These are phyloP conservation scores for Plotosus lineatus DNA, from an alignment of 2,113 vertebrate species.

Conservation along the genomic window DNA sequence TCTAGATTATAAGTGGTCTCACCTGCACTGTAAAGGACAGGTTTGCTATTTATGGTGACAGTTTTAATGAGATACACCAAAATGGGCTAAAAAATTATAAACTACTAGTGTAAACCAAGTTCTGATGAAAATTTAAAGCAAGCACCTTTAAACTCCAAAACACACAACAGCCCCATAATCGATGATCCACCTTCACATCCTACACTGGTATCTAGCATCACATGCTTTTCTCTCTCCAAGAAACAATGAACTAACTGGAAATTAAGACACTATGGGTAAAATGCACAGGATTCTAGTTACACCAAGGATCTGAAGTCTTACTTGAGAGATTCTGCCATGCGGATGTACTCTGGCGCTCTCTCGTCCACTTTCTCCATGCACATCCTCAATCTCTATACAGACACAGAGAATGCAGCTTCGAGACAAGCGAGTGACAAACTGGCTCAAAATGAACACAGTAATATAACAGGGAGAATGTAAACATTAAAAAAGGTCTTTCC, in stretches of 20 bases:
- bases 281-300: not conserved
- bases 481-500: not conserved
- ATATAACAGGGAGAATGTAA: not conserved
- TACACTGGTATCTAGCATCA: not conserved
- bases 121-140: not conserved
- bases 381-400: constrained; percentile 84
- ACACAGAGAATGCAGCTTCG: constrained; percentile 26
- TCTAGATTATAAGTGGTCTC: constrained; percentile 90
- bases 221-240: not conserved
- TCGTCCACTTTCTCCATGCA: constrained; percentile 95
- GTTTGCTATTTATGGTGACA: not conserved
- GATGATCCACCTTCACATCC: not conserved
- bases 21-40: constrained; percentile 77
- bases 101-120: too few species aligned
- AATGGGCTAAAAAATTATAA: not conserved
- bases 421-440: not conserved
- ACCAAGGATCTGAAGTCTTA: constrained; percentile 65
- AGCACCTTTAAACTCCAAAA: not conserved
- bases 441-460: not conserved
- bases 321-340: constrained; percentile 94
- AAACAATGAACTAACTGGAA: not conserved
- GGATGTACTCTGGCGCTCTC: constrained; percentile 90
- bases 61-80: not conserved
- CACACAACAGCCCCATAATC: not conserved
- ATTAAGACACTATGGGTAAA: not conserved